These are phyloP conservation scores for Odobenus rosmarus DNA, from an alignment of 2,113 vertebrate species.

Conservation along the genomic window DNA sequence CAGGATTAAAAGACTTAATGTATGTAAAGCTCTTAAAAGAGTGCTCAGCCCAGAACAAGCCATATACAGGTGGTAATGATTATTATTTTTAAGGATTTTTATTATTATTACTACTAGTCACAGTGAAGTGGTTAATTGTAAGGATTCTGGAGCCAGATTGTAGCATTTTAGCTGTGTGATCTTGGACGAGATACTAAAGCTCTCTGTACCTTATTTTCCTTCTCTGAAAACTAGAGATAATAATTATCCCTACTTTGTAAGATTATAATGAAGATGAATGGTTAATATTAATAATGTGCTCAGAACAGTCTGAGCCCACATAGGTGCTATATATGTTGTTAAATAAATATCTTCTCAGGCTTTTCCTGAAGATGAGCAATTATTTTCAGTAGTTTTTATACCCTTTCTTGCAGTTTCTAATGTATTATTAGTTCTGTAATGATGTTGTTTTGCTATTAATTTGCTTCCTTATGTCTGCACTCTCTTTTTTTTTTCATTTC, in stretches of 20 bases:
- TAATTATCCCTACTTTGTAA: neutral
- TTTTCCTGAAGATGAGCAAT: neutral
- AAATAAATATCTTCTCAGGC: neutral
- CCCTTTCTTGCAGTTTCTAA: slow-evolving; percentile 12
- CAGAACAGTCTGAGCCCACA: neutral
- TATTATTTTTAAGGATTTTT: neutral
- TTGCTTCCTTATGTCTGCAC: neutral
- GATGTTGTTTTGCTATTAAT: neutral
- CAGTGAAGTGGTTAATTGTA: neutral
- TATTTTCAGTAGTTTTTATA: neutral
- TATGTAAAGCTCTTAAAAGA: neutral
- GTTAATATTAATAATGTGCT: neutral
- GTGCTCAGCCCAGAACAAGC: neutral
- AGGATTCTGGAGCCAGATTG: neutral
- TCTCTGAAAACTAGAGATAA: neutral
- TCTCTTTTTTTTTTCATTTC: neutral
- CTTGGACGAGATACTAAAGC: neutral
- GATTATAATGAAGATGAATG: neutral
- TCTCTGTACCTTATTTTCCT: neutral
- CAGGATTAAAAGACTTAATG: neutral
- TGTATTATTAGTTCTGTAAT: neutral
- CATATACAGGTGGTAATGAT: neutral
- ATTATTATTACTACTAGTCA: neutral
- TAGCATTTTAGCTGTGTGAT: neutral
- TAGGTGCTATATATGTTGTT: neutral